A percentile compares a stretch with the other conserved stretches of the same genome.
phyloP scores from a whole-genome alignment of 2,113 vertebrate species.

The Lepidiolamprologus cunningtoni region DNA sequence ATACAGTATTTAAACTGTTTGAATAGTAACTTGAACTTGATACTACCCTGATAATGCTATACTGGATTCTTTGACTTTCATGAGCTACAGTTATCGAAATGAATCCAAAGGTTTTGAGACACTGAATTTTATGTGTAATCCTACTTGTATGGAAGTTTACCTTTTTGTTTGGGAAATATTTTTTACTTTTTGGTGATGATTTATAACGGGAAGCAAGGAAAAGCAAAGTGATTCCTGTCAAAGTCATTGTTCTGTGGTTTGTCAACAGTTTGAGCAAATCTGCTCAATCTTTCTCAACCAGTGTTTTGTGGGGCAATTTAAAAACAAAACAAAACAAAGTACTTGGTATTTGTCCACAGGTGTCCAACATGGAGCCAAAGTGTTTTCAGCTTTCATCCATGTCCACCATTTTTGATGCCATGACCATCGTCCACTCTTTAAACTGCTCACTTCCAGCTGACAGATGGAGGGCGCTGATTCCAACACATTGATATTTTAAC shows the following conservation, averaged over 20 bases:
- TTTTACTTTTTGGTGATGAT: background rate
- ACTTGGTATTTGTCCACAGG: background rate
- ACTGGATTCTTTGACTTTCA: background rate
- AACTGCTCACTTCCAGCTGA: background rate
- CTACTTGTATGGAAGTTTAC: background rate
- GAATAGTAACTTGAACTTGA: background rate
- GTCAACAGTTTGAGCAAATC: fast-evolving
- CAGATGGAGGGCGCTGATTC: background rate
- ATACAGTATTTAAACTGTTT: background rate
- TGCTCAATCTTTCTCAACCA: background rate
- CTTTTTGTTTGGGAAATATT: background rate
- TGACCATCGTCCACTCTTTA: background rate
- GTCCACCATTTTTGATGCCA: background rate
- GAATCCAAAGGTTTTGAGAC: background rate
- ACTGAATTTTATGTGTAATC: background rate
- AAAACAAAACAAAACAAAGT: fast-evolving
- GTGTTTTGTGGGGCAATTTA: background rate
- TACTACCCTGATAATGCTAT: background rate
- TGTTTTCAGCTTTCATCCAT: background rate
- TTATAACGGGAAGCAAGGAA: background rate
- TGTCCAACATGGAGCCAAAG: background rate
- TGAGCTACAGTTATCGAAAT: background rate
- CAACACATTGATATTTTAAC: background rate
- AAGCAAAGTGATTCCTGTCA: background rate
- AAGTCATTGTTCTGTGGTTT: background rate